Conservation (phyloP, 2,888 invertebrate species). For the Cartodere bifasciata region DNA sequence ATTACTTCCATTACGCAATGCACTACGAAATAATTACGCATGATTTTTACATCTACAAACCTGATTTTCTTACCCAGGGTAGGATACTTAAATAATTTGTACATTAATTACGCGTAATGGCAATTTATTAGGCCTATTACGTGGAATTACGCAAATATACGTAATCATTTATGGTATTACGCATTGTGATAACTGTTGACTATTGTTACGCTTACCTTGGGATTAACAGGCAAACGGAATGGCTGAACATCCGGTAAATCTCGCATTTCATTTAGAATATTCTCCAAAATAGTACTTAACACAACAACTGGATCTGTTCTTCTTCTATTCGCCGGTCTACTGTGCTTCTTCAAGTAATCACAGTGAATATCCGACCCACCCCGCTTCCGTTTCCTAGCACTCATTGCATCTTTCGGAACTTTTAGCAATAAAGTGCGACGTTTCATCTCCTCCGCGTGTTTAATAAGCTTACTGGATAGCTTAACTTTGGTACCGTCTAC, state of each 20-base stretch:
- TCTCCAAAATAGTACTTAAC: slow-evolving; percentile 79
- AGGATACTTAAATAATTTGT: no score
- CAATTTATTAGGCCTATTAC: no score
- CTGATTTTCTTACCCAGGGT: no score
- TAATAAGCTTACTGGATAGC: slow-evolving; percentile 74
- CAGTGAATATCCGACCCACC: slow-evolving; percentile 61
- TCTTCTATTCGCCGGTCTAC: slow-evolving; percentile 74
- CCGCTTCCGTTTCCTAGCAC: slow-evolving; percentile 49
- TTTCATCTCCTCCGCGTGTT: slow-evolving; percentile 79
- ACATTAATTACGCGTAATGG: no score
- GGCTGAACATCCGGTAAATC: slow-evolving; percentile 85
- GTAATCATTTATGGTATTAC: no score
- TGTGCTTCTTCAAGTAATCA: slow-evolving; percentile 79
- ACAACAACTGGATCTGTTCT: slow-evolving; percentile 95
- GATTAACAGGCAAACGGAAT: slow-evolving; percentile 89
- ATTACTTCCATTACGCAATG: no score
- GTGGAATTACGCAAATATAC: no score
- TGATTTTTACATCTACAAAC: no score
- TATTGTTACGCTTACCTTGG: slow-evolving; percentile 49
- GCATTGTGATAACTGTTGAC: slow-evolving; percentile 1
- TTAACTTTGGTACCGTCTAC: slow-evolving; percentile 93
- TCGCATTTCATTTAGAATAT: slow-evolving; percentile 84
- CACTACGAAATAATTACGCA: no score
- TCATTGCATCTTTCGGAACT: slow-evolving; percentile 61
- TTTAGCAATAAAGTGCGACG: slow-evolving; percentile 64